Percentiles rank a stretch among this genome's conserved stretches.
These are phyloP conservation scores for Amphipoea lucens DNA, from an alignment of 2,888 invertebrate genomes.

Conservation along the genomic window DNA sequence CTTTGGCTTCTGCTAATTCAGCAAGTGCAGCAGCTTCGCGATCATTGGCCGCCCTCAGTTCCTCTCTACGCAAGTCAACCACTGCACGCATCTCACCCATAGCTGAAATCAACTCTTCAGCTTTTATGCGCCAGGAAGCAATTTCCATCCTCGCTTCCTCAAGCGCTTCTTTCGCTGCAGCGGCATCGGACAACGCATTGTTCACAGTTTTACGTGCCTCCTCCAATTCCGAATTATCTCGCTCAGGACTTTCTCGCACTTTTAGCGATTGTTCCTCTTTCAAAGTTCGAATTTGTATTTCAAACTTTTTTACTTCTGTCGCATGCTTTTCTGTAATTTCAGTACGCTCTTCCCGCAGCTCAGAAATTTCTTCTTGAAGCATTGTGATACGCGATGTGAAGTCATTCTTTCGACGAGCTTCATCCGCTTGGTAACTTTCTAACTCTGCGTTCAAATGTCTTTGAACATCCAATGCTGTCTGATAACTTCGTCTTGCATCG, in stretches of 20 bases:
- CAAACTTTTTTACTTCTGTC: constrained; percentile 79
- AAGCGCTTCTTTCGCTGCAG: constrained; percentile 76
- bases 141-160: constrained; percentile 80
- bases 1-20: constrained; percentile 83
- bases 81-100: constrained; percentile 81
- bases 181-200: constrained; percentile 77
- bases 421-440: constrained; percentile 83
- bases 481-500: constrained; percentile 83
- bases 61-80: constrained; percentile 81
- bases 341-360: constrained; percentile 78
- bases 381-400: constrained; percentile 76
- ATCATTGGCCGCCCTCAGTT: constrained; percentile 80
- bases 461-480: constrained; percentile 86
- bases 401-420: constrained; percentile 77
- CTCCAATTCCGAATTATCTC: constrained; percentile 82
- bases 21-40: constrained; percentile 82
- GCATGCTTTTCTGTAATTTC: constrained; percentile 79
- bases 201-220: constrained; percentile 78
- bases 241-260: constrained; percentile 78
- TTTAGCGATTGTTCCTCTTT: constrained; percentile 80
- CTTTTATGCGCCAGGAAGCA: constrained; percentile 80
- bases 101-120: constrained; percentile 80
- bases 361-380: constrained; percentile 84
- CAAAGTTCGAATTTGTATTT: constrained; percentile 78
- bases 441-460: constrained; percentile 84